A percentile compares a stretch with the other conserved stretches of the same genome.
Conservation (phyloP, 2,797 vertebrate genomes). For the Channa striata region DNA sequence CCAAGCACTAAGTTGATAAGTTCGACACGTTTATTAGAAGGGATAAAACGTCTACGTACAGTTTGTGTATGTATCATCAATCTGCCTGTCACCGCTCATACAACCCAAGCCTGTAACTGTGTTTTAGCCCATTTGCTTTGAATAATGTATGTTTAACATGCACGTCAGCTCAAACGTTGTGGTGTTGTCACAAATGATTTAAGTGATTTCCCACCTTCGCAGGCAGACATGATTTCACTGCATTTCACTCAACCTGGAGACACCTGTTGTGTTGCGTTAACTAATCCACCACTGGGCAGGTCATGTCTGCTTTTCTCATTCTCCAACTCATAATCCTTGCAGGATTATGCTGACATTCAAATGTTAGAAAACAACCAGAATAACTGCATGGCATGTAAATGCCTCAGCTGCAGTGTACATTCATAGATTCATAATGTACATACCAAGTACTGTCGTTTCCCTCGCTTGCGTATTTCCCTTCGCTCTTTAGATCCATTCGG, state of each 20-base stretch:
- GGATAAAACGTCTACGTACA: not conserved
- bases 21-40: not conserved
- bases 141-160: not conserved
- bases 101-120: not conserved
- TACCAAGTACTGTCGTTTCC: no score
- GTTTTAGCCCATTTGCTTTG: slow-evolving; percentile 1
- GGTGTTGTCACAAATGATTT: not conserved
- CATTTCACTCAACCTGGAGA: not conserved
- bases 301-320: not conserved
- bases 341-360: not conserved
- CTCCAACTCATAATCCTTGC: not conserved
- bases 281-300: not conserved
- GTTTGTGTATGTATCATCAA: slow-evolving; percentile 1
- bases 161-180: not conserved
- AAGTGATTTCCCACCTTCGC: not conserved
- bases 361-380: not conserved
- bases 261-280: not conserved
- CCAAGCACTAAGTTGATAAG: not conserved
- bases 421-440: no score
- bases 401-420: no score
- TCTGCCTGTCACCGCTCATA: not conserved
- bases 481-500: no score
- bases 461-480: not conserved
- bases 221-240: not conserved
- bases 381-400: not conserved